Conservation (phyloP, 2,797 vertebrate species). For the Austrolebias charrua region DNA sequence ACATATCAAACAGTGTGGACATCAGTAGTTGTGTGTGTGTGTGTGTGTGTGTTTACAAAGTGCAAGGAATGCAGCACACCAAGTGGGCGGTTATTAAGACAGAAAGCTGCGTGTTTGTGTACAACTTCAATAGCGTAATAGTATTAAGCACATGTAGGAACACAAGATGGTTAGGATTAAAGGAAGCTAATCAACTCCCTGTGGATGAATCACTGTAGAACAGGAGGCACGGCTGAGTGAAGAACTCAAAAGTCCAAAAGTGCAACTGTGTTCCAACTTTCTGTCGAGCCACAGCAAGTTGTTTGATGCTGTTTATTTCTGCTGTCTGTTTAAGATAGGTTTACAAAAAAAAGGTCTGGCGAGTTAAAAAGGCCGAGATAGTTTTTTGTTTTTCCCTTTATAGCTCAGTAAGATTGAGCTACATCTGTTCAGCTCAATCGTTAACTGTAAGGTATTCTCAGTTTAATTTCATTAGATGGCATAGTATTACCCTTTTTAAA, state of each 20-base stretch:
- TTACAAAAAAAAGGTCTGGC: constrained; percentile 53
- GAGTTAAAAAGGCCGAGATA: too few species aligned
- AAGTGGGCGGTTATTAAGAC: constrained; percentile 45
- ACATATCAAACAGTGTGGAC: constrained; percentile 65
- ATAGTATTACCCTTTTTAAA: not conserved
- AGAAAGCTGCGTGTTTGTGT: constrained; percentile 39
- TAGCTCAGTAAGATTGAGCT: constrained; percentile 47
- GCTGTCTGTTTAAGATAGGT: constrained; percentile 51
- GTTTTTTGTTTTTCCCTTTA: constrained; percentile 5
- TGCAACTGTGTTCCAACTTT: constrained; percentile 43
- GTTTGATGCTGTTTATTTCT: constrained; percentile 41
- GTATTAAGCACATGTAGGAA: constrained; percentile 30
- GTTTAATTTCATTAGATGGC: constrained; percentile 61
- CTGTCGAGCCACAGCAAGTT: constrained; percentile 5
- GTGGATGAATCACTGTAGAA: constrained; percentile 29
- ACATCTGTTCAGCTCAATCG: constrained; percentile 65
- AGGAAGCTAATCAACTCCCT: constrained; percentile 50
- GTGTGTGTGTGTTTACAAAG: constrained; percentile 36
- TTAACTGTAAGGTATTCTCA: constrained; percentile 59
- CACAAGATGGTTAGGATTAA: constrained; percentile 41
- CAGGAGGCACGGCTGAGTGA: constrained; percentile 7
- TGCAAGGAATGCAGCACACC: constrained; percentile 31
- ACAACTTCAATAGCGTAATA: constrained; percentile 34
- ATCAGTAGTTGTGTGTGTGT: constrained; percentile 41
- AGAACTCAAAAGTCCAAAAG: constrained; percentile 50